Evolutionary conservation across 2,113 vertebrate genomes (phyloP), one percentile per base, ranked within the genome.

Genomic region (Dermatemys mawii): DNA sequence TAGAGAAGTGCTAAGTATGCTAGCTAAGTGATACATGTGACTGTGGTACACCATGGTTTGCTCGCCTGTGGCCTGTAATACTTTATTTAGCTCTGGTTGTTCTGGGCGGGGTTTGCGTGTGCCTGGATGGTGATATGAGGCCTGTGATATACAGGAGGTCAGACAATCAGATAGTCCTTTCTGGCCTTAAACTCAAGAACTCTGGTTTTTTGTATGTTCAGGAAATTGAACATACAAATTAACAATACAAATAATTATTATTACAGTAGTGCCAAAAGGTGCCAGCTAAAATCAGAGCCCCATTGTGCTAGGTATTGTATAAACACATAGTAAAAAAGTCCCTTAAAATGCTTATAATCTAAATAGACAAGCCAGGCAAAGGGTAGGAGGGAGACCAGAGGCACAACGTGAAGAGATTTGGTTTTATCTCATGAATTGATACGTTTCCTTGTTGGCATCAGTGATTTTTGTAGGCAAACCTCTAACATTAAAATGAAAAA

Each of bases 231-330:
- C 11, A 38, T 90, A 83, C 70, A 80, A 67, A 79, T 41, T 12
- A 17, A 90, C 41, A 48, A 19, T 29, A n/a, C 26, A 85, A 82
- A 88, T 51, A 5, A 41, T 44, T 22, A 41, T 73, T 41, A 16
- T 63, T 35, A 63, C 14, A 6, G 1, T 38, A 26, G 11, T 38
- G 9, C 22, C 21, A 11, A 78, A 82, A 78, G 50, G 26, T 7
- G 17, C 1, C 17, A 3, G 11, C 19, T 63, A 35, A 78, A 51
- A 75, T 16, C 35, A 76, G 0, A 1, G 29, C 10, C 75, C 16
- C 38, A 21, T 21, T 0, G 0, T 55, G 21, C 26, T 86, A 0
- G 0, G 29, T 41, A 60, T 67, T 70, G n/a, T 55, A 60, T 8
- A 50, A 82, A 78, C 48, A 22, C 38, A 48, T 4, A 49, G 70